A percentile compares a stretch with the other conserved stretches of the same genome.
Conservation (phyloP, 2,888 invertebrate genomes). For the Dendrolimus houi region DNA sequence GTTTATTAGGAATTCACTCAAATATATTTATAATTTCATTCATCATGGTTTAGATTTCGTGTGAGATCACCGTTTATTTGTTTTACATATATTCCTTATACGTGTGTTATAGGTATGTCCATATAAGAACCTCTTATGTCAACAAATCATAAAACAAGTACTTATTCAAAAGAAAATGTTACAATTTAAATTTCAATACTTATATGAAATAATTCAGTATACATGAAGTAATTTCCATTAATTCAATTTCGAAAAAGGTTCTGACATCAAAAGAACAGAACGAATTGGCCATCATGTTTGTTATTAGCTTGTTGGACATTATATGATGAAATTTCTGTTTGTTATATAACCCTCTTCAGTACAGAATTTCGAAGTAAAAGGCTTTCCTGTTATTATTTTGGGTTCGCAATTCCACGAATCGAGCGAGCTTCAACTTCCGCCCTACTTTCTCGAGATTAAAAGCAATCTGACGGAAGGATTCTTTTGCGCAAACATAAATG, state of each 20-base stretch:
- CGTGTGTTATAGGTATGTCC: no score
- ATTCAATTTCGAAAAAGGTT: neutral
- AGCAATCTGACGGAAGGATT: slow-evolving; percentile 35
- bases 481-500: slow-evolving; percentile 19
- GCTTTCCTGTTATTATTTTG: slow-evolving; percentile 20
- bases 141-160: no score
- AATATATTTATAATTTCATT: no score
- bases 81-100: no score
- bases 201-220: no score
- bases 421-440: neutral
- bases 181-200: no score
- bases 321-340: neutral
- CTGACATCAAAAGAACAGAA: neutral
- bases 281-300: neutral
- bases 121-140: no score
- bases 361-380: slow-evolving; percentile 14
- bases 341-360: slow-evolving; percentile 8
- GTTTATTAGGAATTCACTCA: no score
- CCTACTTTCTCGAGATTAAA: slow-evolving; percentile 7
- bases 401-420: neutral
- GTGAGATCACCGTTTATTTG: no score
- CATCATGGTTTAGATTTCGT: no score
- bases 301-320: neutral
- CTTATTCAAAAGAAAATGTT: no score
- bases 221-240: neutral